These are phyloP conservation scores for Alethe castanea DNA, from an alignment of 2,113 vertebrate genomes.

Conservation along the genomic window DNA sequence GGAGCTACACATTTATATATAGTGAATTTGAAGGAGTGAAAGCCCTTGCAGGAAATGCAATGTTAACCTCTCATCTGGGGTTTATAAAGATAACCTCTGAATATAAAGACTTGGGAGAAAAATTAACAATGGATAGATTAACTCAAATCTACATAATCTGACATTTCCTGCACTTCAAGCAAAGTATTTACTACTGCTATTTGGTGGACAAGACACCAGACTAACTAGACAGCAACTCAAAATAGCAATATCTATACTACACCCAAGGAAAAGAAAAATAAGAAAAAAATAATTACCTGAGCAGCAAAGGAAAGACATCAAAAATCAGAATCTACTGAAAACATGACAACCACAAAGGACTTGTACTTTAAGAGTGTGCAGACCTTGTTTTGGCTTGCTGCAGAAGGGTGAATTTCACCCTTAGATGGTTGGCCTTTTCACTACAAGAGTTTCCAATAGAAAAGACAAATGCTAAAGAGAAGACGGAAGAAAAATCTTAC, in stretches of 20 bases:
- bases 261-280: neutral
- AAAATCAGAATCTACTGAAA: neutral
- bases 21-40: neutral
- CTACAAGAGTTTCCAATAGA: neutral
- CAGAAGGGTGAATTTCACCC: neutral
- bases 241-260: neutral
- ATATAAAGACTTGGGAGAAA: neutral
- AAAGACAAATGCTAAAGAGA: neutral
- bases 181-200: neutral
- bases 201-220: neutral
- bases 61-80: neutral
- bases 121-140: neutral
- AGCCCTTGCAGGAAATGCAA: neutral
- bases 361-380: neutral
- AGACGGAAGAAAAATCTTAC: neutral
- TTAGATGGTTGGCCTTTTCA: neutral
- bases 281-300: neutral
- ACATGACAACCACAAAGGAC: neutral
- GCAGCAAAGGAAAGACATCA: neutral
- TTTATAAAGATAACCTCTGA: neutral
- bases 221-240: neutral
- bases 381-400: neutral
- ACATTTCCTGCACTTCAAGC: neutral
- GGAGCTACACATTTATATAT: neutral
- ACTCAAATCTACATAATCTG: neutral